A percentile compares a stretch with the other conserved stretches of the same genome.
phyloP scores from a whole-genome alignment of 2,113 vertebrate species.

The Planiliza haematocheilus region DNA sequence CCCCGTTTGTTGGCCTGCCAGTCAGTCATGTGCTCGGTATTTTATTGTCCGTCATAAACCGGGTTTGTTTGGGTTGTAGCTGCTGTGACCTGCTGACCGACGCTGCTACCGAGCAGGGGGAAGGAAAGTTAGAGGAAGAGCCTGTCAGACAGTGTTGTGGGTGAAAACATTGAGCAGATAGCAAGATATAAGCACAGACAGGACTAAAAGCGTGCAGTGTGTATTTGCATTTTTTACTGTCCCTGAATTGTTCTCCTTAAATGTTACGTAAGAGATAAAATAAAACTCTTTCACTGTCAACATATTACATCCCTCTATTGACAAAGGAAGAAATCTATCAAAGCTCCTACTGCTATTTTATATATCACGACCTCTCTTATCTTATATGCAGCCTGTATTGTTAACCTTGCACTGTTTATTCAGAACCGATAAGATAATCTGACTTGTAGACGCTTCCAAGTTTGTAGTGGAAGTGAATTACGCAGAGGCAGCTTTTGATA shows the following conservation, averaged over 20 bases:
- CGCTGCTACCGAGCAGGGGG: slow-evolving; percentile 45
- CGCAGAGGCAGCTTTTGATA: neutral
- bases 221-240: neutral
- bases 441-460: slow-evolving; percentile 4
- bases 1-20: slow-evolving; percentile 69
- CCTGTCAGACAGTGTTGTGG: slow-evolving; percentile 59
- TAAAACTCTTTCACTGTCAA: no score
- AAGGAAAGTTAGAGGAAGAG: slow-evolving; percentile 38
- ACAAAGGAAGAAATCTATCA: neutral
- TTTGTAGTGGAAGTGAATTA: slow-evolving; percentile 7
- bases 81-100: slow-evolving; percentile 73
- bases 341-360: neutral
- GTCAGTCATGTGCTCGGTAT: slow-evolving; percentile 62
- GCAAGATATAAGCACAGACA: slow-evolving; percentile 36
- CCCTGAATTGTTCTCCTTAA: neutral
- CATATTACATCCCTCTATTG: neutral
- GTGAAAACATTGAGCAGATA: slow-evolving; percentile 63
- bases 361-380: slow-evolving; percentile 16
- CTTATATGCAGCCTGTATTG: neutral
- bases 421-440: slow-evolving; percentile 30
- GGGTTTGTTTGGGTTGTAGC: slow-evolving; percentile 69
- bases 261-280: no score
- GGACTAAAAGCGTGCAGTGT: slow-evolving; percentile 11
- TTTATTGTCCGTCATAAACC: slow-evolving; percentile 79
- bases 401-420: slow-evolving; percentile 39